phyloP scores from a whole-genome alignment of 1,140 invertebrate species.

The Drosophila equinoxialis region DNA sequence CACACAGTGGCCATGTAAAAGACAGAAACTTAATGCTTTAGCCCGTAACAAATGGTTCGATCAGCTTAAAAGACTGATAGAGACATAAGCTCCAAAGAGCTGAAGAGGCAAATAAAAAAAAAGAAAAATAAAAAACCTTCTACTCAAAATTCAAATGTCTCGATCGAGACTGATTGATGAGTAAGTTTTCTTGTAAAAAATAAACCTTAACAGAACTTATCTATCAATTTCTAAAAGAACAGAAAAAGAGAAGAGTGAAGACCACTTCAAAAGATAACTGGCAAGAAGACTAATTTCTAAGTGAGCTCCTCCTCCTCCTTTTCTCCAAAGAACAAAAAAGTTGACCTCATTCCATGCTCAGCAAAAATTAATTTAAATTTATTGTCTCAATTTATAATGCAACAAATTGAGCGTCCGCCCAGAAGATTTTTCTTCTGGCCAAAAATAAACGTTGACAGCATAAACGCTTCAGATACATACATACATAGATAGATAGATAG shows the following conservation, averaged over 20 bases:
- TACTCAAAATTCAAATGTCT: constrained; percentile 6
- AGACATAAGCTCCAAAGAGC: constrained; percentile 4
- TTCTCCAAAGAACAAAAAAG: constrained; percentile 4
- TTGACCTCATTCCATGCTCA: constrained; percentile 24
- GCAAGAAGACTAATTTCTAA: constrained; percentile 26
- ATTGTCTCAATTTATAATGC: constrained; percentile 77
- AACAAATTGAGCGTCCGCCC: constrained; percentile 44
- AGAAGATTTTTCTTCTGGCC: constrained; percentile 42
- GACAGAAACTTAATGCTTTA: constrained; percentile 39
- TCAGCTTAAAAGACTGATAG: constrained; percentile 19
- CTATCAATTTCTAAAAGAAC: constrained; percentile 25
- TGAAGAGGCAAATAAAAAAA: not conserved
- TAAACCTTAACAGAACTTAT: constrained; percentile 31
- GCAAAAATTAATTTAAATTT: constrained; percentile 76
- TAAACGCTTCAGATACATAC: not conserved
- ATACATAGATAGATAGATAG: not conserved
- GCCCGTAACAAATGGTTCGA: constrained; percentile 45
- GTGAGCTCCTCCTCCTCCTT: not conserved
- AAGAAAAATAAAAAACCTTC: not conserved
- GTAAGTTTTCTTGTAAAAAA: constrained; percentile 28
- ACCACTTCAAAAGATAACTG: constrained; percentile 16
- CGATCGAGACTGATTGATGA: constrained; percentile 38
- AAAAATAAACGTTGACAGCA: constrained; percentile 70
- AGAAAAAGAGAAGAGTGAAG: constrained; percentile 7
- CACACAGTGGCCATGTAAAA: constrained; percentile 31